Evolutionary conservation across 2,113 vertebrate species (phyloP), one percentile per base, ranked within the genome.

Genomic region (Brachyhypopomus occidentalis): DNA sequence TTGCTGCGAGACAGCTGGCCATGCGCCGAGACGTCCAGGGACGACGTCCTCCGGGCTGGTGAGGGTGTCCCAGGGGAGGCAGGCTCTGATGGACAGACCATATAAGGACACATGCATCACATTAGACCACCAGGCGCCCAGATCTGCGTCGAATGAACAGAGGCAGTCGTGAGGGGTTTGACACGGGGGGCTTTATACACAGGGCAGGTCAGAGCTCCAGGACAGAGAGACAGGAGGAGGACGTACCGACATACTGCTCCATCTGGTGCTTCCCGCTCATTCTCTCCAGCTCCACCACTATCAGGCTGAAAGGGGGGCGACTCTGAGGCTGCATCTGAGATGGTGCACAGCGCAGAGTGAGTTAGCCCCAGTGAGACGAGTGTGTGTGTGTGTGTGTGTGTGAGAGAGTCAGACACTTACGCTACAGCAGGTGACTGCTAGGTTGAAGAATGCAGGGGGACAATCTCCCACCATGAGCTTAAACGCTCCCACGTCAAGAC

Each of bases 371-470:
- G 41, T 41, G 5, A 2, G 5, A 41, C 41, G n/a, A 12, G 16
- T 16, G 0, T 19, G 20, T 72, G 38, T 38, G 41, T 45, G 41
- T 45, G 41, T 45, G 41, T 45, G 41, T 45, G 19, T 41, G 12
- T 41, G 34, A 67, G n/a, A 22, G 67, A 45, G 34, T 70, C 30
- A 14, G 9, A 48, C 19, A 60, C 97, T 94, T 90, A 98, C 97
- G 30, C 89, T 92, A 91, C 97, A 99, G 93, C 97, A 99, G 86
- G 93, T 92, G 79, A 98, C 94, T 30, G 97, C 93, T 1, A 98
- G 92, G 85, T 93, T 94, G 77, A 99, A 93, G 89, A 97, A 96
- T 0, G 91, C 87, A 0, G 87, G 76, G 0, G 97, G 97, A 83
- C 97, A 98, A 0, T 92, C 91, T 4, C 85, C 95, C 30, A 96